Conservation (phyloP, 2,113 vertebrate species). For the Myiopsitta monachus region DNA sequence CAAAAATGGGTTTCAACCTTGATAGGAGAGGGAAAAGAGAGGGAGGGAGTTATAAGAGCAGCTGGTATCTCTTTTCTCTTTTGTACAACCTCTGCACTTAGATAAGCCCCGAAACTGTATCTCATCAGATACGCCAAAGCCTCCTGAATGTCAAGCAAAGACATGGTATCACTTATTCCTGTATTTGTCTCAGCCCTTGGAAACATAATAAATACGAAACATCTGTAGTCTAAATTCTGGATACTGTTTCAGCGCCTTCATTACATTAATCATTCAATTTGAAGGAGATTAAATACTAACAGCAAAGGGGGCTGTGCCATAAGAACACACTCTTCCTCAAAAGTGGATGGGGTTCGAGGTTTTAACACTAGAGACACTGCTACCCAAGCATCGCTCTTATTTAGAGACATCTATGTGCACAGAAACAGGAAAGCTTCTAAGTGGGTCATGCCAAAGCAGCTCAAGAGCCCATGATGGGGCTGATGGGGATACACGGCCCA, state of each 20-base stretch:
- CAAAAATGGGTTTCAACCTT: not conserved
- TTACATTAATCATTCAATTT: conserved; percentile 5
- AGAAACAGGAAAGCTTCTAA: conserved; percentile 60
- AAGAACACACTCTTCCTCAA: not conserved
- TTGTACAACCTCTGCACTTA: conserved; percentile 14
- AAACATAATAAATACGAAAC: conserved; percentile 40
- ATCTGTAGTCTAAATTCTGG: conserved; percentile 47
- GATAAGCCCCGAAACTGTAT: conserved; percentile 40
- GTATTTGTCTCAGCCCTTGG: conserved; percentile 53
- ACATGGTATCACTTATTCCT: conserved; percentile 31
- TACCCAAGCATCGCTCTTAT: not conserved
- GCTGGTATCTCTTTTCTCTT: not conserved
- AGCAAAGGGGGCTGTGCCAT: not conserved
- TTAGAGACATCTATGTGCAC: conserved; percentile 64
- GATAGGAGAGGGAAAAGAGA: not conserved
- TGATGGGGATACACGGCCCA: conserved; percentile 64
- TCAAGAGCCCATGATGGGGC: conserved; percentile 65
- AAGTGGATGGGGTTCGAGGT: not conserved
- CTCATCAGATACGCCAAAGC: conserved; percentile 23
- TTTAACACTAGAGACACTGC: not conserved
- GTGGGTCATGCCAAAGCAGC: conserved; percentile 59
- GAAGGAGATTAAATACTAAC: not conserved
- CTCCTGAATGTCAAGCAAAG: conserved; percentile 54
- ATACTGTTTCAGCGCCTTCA: not conserved
- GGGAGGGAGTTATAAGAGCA: not conserved